Conservation (phyloP, 2,113 vertebrate species). For the Leptobrachium ailaonicum region DNA sequence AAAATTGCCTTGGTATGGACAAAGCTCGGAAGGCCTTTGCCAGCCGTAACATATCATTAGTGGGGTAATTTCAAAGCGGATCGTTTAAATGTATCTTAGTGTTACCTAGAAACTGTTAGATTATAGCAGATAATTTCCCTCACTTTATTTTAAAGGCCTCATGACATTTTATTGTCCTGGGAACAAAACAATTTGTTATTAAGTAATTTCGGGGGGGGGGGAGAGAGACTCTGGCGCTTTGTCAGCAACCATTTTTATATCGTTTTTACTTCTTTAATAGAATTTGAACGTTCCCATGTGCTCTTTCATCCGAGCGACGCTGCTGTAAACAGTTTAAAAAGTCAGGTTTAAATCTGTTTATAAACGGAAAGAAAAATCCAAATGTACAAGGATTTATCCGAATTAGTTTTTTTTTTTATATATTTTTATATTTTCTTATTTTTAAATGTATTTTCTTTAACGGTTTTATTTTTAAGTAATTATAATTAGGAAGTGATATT, state of each 20-base stretch:
- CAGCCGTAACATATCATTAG: constrained; percentile 50
- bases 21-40: constrained; percentile 56
- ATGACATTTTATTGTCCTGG: neutral
- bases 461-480: too few relatives aligned
- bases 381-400: neutral
- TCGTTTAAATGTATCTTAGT: constrained; percentile 52
- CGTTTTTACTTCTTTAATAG: too few relatives aligned
- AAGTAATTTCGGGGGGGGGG: neutral
- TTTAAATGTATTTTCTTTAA: neutral
- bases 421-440: neutral
- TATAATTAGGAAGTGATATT: neutral
- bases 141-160: neutral
- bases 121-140: constrained; percentile 37
- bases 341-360: too few relatives aligned
- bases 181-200: constrained; percentile 22
- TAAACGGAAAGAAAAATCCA: neutral
- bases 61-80: constrained; percentile 55
- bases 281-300: too few relatives aligned
- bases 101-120: constrained; percentile 40
- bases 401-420: neutral
- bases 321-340: too few relatives aligned
- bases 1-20: constrained; percentile 57
- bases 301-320: too few relatives aligned
- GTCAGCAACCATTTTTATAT: neutral
- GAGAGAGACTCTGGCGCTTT: neutral